phyloP scores from a whole-genome alignment of 1,140 invertebrate species.

The Eriocheir sinensis region DNA sequence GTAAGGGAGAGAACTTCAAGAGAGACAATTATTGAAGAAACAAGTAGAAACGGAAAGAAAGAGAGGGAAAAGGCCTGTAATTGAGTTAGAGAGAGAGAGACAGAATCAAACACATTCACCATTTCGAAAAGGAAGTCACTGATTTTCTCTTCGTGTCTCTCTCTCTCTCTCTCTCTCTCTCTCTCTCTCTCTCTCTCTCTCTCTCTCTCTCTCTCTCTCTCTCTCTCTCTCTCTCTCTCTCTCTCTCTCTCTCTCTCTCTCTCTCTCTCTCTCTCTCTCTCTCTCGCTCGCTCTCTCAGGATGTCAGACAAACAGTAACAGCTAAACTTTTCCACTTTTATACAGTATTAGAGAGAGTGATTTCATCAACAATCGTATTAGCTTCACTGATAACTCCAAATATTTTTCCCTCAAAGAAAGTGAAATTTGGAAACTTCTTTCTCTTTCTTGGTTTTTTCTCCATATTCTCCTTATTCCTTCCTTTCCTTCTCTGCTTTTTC shows the following conservation, averaged over 20 bases:
- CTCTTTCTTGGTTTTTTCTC: neutral
- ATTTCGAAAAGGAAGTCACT: no score
- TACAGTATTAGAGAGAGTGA: no score
- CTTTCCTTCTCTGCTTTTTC: neutral
- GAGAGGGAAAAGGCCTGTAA: no score
- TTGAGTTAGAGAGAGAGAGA: no score
- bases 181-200: neutral
- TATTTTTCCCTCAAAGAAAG: neutral
- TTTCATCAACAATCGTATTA: no score
- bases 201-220: neutral
- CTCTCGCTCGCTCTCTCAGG: conserved; percentile 15
- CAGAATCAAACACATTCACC: no score
- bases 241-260: conserved; percentile 31
- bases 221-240: neutral
- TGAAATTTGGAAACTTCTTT: neutral
- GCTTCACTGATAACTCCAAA: neutral
- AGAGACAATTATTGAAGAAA: no score
- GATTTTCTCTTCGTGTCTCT: no score
- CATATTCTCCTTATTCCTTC: neutral
- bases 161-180: neutral
- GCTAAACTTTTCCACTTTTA: no score
- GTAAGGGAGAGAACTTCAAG: no score
- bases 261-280: conserved; percentile 37
- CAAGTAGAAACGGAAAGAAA: no score
- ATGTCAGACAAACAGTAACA: neutral